These are phyloP conservation scores for Spialia ferax DNA, from an alignment of 2,888 invertebrate genomes.

Conservation along the genomic window DNA sequence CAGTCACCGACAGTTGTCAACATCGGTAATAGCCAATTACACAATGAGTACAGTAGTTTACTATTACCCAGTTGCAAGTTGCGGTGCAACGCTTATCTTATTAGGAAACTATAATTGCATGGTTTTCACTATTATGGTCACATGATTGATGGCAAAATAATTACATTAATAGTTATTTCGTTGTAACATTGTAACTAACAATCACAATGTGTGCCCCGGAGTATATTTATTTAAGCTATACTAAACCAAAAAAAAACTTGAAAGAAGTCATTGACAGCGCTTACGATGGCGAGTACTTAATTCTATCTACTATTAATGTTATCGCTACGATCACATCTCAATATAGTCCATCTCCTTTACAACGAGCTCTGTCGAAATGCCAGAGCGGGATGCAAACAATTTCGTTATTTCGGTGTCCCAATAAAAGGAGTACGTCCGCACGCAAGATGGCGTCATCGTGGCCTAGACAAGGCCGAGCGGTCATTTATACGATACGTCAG, in stretches of 20 bases:
- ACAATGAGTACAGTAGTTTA: conserved; percentile 55
- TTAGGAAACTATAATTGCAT: conserved; percentile 42
- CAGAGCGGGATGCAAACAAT: conserved; percentile 67
- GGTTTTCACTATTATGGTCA: conserved; percentile 37
- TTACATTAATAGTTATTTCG: background rate
- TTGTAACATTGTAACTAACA: conserved; percentile 1
- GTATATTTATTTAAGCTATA: conserved; percentile 9
- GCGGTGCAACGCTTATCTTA: conserved; percentile 34
- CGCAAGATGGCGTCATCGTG: conserved; percentile 83
- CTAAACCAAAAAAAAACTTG: conserved; percentile 8
- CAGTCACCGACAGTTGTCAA: conserved; percentile 60
- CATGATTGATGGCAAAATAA: conserved; percentile 3
- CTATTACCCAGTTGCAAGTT: conserved; percentile 28
- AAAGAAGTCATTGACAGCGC: conserved; percentile 45
- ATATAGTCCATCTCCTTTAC: conserved; percentile 58
- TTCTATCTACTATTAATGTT: conserved; percentile 59
- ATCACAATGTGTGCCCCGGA: background rate
- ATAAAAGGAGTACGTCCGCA: conserved; percentile 78
- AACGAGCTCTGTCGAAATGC: conserved; percentile 44
- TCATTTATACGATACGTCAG: conserved; percentile 80
- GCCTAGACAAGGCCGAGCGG: conserved; percentile 86
- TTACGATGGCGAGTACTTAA: conserved; percentile 49
- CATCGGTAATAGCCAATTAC: conserved; percentile 68
- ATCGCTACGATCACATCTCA: conserved; percentile 47
- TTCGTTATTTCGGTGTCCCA: conserved; percentile 61